phyloP scores from a whole-genome alignment of 1,140 invertebrate genomes.

The Bombus pascuorum region DNA sequence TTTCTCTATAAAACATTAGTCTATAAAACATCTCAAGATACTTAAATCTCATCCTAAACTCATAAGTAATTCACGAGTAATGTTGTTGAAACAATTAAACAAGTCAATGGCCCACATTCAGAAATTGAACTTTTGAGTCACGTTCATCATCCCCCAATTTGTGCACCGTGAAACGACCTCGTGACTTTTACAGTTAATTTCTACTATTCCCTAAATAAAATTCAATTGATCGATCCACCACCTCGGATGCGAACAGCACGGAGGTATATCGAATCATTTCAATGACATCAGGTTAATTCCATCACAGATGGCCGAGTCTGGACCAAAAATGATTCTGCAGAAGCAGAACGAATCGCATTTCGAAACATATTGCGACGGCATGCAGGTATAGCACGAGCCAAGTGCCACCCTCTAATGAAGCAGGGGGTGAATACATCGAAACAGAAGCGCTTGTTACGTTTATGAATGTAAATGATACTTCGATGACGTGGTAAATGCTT shows the following conservation, averaged over 20 bases:
- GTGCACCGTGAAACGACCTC: background rate
- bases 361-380: conserved; percentile 70
- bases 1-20: too few species aligned
- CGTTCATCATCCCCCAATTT: conserved; percentile 4
- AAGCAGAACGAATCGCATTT: conserved; percentile 69
- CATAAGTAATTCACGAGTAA: background rate
- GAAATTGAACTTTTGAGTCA: too few species aligned
- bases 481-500: conserved; percentile 66
- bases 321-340: conserved; percentile 67
- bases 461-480: conserved; percentile 67
- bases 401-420: conserved; percentile 7
- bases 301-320: conserved; percentile 64
- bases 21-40: too few species aligned
- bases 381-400: conserved; percentile 61
- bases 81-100: background rate
- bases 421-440: conserved; percentile 33
- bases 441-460: conserved; percentile 63
- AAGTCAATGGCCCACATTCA: background rate
- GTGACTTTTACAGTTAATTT: background rate
- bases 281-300: conserved; percentile 69
- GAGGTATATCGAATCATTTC: conserved; percentile 69
- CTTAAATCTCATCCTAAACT: conserved; percentile 22
- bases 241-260: background rate
- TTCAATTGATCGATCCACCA: conserved; percentile 7
- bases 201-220: background rate